A percentile compares a stretch with the other conserved stretches of the same genome.
phyloP scores from a whole-genome alignment of 2,113 vertebrate species.

The Anseranas semipalmata region DNA sequence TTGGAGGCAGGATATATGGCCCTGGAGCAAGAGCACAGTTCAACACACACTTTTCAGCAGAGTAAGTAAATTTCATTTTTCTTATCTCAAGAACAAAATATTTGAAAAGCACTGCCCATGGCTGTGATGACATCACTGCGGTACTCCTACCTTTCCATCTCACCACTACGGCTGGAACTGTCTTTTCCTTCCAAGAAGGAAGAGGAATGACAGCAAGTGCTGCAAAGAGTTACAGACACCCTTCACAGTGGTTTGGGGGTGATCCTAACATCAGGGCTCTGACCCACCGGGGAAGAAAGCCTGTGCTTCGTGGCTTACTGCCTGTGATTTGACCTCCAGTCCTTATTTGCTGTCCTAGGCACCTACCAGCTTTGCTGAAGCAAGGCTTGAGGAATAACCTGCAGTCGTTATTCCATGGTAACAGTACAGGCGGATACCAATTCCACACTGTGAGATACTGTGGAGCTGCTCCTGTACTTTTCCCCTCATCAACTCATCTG shows the following conservation, averaged over 20 bases:
- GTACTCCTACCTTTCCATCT: background rate
- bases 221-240: background rate
- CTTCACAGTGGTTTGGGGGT: background rate
- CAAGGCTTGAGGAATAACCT: background rate
- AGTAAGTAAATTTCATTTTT: background rate
- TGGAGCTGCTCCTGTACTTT: background rate
- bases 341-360: background rate
- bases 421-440: background rate
- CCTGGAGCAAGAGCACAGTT: background rate
- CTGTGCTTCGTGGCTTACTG: fast-evolving
- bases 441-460: background rate
- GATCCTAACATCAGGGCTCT: background rate
- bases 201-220: background rate
- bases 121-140: background rate
- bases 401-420: background rate
- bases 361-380: background rate
- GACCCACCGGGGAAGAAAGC: background rate
- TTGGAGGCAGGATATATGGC: background rate
- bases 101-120: background rate
- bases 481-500: background rate
- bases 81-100: background rate
- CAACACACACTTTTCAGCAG: background rate
- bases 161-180: background rate
- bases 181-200: background rate
- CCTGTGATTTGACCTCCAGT: background rate